These are phyloP conservation scores for Uria lomvia DNA, from an alignment of 2,113 vertebrate species.

Conservation along the genomic window DNA sequence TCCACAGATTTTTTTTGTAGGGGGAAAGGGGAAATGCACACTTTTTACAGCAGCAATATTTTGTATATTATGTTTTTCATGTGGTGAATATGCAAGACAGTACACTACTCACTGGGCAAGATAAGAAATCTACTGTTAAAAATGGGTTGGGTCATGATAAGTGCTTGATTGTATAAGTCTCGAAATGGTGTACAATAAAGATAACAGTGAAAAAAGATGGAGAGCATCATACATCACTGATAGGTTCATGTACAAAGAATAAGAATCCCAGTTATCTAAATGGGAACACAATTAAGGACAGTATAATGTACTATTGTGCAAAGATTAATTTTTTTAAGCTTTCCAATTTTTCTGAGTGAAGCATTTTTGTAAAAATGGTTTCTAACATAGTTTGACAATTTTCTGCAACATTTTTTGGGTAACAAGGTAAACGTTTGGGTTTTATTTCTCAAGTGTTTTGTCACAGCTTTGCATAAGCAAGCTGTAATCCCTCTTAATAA, in stretches of 20 bases:
- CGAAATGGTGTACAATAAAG: constrained; percentile 50
- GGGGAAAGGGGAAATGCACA: constrained; percentile 78
- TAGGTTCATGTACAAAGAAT: constrained; percentile 24
- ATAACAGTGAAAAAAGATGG: constrained; percentile 48
- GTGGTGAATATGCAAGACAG: constrained; percentile 74
- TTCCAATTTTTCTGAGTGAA: constrained; percentile 72
- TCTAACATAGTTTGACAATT: constrained; percentile 70
- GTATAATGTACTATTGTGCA: constrained; percentile 63
- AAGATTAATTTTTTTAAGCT: constrained; percentile 70
- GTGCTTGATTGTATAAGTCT: constrained; percentile 55
- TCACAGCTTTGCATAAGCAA: constrained; percentile 62
- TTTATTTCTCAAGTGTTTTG: constrained; percentile 63
- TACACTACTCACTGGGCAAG: constrained; percentile 68
- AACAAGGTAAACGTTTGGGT: constrained; percentile 50
- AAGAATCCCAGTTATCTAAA: constrained; percentile 57
- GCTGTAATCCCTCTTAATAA: constrained; percentile 66
- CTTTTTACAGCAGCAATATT: constrained; percentile 84
- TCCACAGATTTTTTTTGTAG: constrained; percentile 81
- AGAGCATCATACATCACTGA: constrained; percentile 18
- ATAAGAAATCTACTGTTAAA: constrained; percentile 50
- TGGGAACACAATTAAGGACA: constrained; percentile 55
- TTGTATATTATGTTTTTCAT: constrained; percentile 82
- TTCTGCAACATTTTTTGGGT: constrained; percentile 54
- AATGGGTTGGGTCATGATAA: constrained; percentile 39
- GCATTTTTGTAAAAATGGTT: constrained; percentile 75